phyloP scores from a whole-genome alignment of 2,797 vertebrate genomes.

The Glossophaga mutica region DNA sequence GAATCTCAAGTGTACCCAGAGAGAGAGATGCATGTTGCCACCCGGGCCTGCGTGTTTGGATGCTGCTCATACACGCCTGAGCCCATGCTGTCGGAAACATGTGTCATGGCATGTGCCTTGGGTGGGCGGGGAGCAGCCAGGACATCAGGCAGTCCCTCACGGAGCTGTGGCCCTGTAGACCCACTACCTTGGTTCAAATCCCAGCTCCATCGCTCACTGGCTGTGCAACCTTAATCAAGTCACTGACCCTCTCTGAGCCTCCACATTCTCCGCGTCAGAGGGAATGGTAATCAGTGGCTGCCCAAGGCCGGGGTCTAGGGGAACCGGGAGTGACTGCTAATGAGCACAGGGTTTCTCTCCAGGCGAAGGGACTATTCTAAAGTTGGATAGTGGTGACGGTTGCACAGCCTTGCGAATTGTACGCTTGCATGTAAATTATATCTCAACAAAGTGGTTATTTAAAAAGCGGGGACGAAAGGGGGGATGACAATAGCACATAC shows the following conservation, averaged over 20 bases:
- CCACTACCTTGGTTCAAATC: background rate
- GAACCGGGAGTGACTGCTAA: background rate
- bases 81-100: background rate
- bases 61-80: conserved; percentile 20
- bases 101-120: background rate
- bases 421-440: background rate
- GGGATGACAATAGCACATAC: too few relatives aligned
- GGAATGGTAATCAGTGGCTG: background rate
- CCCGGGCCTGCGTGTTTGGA: background rate
- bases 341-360: background rate
- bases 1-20: background rate
- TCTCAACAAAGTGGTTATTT: conserved; percentile 5
- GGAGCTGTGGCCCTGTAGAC: background rate
- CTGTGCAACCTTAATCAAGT: background rate
- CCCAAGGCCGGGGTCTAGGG: background rate
- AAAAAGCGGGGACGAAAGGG: background rate
- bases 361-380: background rate
- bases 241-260: background rate
- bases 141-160: background rate
- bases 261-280: background rate
- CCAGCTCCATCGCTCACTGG: background rate
- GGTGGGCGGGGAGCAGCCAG: background rate
- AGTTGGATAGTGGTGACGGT: background rate
- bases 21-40: background rate
- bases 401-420: background rate